A percentile compares a stretch with the other conserved stretches of the same genome.
These are phyloP conservation scores for Monomorium pharaonis DNA, from an alignment of 1,140 invertebrate genomes.

Conservation along the genomic window DNA sequence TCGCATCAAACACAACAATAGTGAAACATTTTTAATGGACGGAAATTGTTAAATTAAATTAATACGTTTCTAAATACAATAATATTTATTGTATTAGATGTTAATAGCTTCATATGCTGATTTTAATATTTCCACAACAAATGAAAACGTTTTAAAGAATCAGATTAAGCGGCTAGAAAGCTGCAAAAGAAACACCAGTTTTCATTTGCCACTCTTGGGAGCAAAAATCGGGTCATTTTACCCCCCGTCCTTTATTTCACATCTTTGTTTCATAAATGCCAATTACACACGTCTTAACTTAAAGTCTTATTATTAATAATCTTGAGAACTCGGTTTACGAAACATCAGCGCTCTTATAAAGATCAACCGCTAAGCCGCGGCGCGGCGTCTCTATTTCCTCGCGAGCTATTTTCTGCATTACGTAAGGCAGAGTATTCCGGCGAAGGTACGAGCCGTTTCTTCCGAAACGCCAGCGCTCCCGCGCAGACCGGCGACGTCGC, in stretches of 20 bases:
- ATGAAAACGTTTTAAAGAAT: no score
- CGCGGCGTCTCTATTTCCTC: neutral
- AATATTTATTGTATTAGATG: no score
- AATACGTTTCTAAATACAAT: no score
- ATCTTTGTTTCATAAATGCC: neutral
- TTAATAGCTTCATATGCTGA: no score
- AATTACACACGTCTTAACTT: neutral
- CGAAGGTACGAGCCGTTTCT: conserved; percentile 33
- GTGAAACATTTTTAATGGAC: no score
- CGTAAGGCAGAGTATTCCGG: conserved; percentile 25
- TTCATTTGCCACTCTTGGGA: no score
- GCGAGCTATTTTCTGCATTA: conserved; percentile 20
- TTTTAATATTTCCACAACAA: no score
- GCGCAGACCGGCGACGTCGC: conserved; percentile 18
- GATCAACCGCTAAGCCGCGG: neutral
- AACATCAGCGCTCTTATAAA: neutral
- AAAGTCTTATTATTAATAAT: neutral
- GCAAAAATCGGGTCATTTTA: no score
- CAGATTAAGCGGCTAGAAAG: no score
- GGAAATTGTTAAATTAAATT: no score
- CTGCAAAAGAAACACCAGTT: no score
- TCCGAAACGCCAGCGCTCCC: conserved; percentile 33
- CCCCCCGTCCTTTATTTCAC: neutral
- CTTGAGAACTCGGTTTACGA: neutral
- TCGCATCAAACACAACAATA: no score